Conservation (phyloP, 1,140 invertebrate genomes). For the Pseudomyrmex flavicornis region DNA sequence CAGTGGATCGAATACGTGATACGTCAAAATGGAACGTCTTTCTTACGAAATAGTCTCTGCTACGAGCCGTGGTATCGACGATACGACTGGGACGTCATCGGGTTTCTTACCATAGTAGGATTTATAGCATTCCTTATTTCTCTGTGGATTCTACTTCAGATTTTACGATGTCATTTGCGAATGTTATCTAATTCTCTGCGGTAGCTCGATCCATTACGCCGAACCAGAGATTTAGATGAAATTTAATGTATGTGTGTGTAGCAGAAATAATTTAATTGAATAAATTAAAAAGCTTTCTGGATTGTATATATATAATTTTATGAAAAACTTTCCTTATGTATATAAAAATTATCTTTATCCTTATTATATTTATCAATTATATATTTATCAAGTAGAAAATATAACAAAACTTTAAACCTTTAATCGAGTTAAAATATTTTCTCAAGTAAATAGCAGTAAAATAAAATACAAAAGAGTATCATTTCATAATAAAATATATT, state of each 20-base stretch:
- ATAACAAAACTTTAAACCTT: too few relatives aligned
- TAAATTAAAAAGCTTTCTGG: not conserved
- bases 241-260: too few relatives aligned
- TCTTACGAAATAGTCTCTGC: conserved; percentile 74
- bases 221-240: not conserved
- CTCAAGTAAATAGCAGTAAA: too few relatives aligned
- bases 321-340: too few relatives aligned
- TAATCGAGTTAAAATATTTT: not conserved
- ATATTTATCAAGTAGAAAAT: too few relatives aligned
- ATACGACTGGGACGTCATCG: conserved; percentile 83
- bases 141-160: conserved; percentile 1
- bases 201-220: not conserved
- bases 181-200: not conserved
- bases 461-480: too few relatives aligned
- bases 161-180: conserved; percentile 12
- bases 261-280: not conserved
- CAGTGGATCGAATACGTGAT: conserved; percentile 86
- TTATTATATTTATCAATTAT: too few relatives aligned
- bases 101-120: conserved; percentile 63
- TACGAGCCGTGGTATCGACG: conserved; percentile 83
- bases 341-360: too few relatives aligned
- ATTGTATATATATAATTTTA: too few relatives aligned
- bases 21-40: conserved; percentile 80
- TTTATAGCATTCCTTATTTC: conserved; percentile 21
- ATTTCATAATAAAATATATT: too few relatives aligned